phyloP scores from a whole-genome alignment of 2,113 vertebrate genomes.

The Rhinolophus sinicus region DNA sequence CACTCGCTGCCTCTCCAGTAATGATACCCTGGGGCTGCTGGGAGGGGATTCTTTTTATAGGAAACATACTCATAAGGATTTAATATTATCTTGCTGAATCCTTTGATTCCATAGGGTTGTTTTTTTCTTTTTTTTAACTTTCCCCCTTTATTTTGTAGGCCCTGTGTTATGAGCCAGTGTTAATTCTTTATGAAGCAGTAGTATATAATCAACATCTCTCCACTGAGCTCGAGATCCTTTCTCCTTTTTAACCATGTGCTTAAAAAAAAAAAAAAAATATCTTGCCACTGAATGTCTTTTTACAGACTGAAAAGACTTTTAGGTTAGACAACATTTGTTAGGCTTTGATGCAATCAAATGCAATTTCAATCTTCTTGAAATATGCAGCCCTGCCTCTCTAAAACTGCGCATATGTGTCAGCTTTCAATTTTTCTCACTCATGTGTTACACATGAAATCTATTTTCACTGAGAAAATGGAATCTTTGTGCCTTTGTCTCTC shows the following conservation, averaged over 20 bases:
- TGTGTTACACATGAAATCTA: conserved; percentile 80
- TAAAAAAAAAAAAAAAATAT: conserved; percentile 31
- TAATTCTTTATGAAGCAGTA: conserved; percentile 33
- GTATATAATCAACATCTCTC: background rate
- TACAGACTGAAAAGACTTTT: conserved; percentile 63
- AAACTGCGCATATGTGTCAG: conserved; percentile 63
- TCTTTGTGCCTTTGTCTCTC: conserved; percentile 95
- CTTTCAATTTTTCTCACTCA: conserved; percentile 74
- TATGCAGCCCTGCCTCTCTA: conserved; percentile 57
- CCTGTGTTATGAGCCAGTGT: background rate
- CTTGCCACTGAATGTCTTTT: conserved; percentile 49
- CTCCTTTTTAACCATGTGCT: conserved; percentile 68
- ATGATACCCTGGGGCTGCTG: conserved; percentile 68
- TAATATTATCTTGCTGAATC: conserved; percentile 55
- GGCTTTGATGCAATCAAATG: conserved; percentile 72
- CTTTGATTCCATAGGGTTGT: conserved; percentile 68
- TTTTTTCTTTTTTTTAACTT: background rate
- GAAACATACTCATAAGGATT: conserved; percentile 69
- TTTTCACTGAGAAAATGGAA: conserved; percentile 84
- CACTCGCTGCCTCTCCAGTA: conserved; percentile 70
- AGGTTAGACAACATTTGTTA: conserved; percentile 74
- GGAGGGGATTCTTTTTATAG: conserved; percentile 73
- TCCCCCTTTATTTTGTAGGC: background rate
- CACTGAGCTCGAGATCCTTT: conserved; percentile 50
- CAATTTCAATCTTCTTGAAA: conserved; percentile 75